Conservation (phyloP, 2,888 invertebrate species). For the Gisinianus flammeolus region DNA sequence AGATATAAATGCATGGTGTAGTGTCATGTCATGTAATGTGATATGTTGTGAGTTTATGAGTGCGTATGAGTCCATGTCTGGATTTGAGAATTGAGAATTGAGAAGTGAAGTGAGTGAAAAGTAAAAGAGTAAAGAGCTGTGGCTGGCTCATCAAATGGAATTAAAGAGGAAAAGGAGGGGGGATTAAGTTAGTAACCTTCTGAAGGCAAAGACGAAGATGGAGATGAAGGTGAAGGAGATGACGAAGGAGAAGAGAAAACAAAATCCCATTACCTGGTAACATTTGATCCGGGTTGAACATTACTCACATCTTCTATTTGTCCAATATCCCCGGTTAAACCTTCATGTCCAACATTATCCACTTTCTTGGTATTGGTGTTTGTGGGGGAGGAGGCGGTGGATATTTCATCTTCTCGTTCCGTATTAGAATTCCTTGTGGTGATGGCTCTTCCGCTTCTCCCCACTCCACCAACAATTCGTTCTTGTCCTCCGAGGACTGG, state of each 20-base stretch:
- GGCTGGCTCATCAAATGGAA: too few species aligned
- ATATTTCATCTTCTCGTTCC: slow-evolving; percentile 39
- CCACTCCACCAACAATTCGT: not conserved
- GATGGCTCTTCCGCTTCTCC: too few species aligned
- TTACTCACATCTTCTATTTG: slow-evolving; percentile 36
- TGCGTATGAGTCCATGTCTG: too few species aligned
- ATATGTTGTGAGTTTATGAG: too few species aligned
- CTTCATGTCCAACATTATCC: slow-evolving; percentile 16
- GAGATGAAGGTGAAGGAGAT: not conserved
- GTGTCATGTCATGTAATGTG: too few species aligned
- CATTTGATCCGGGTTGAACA: slow-evolving; percentile 45
- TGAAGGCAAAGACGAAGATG: not conserved
- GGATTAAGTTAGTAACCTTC: not conserved
- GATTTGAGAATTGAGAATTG: too few species aligned
- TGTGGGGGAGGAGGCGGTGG: slow-evolving; percentile 11
- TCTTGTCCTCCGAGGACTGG: not conserved
- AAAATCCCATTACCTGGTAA: slow-evolving; percentile 54
- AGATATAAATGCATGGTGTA: too few species aligned
- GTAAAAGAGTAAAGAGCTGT: too few species aligned
- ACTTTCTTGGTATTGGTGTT: not conserved
- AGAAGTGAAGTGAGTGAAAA: too few species aligned
- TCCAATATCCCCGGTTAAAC: slow-evolving; percentile 32
- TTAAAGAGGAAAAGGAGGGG: too few species aligned
- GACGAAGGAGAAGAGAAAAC: too few species aligned
- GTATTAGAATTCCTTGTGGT: not conserved